Conservation (phyloP, 2,797 vertebrate species). For the Natrix natrix region DNA sequence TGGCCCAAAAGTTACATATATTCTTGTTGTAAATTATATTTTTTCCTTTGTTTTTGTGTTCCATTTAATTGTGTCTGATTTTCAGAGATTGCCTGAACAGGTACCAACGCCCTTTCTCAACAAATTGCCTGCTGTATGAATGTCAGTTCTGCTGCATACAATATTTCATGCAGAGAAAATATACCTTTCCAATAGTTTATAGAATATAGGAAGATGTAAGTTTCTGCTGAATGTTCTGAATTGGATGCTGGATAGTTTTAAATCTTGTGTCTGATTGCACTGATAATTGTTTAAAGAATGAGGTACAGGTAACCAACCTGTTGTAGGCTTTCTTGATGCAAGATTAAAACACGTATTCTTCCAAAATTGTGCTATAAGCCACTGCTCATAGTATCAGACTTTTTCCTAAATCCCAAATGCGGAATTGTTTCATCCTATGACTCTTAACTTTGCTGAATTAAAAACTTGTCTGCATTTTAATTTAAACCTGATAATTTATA, state of each 20-base stretch:
- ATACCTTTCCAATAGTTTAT: background rate
- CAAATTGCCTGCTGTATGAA: background rate
- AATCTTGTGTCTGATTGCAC: background rate
- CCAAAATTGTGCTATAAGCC: background rate
- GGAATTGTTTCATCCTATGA: background rate
- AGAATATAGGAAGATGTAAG: background rate
- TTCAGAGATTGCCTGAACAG: background rate
- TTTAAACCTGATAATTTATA: background rate
- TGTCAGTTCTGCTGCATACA: background rate
- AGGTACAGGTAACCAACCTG: background rate
- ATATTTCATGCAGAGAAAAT: background rate
- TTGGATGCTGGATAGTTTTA: background rate
- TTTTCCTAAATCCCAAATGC: background rate
- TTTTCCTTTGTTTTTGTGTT: background rate
- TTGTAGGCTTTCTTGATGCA: background rate
- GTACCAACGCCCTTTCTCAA: background rate
- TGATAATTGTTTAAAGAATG: background rate
- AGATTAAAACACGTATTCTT: background rate
- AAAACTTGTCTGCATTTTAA: background rate
- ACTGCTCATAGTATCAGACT: background rate
- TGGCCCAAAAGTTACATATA: background rate
- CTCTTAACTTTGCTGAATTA: background rate
- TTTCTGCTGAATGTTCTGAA: background rate
- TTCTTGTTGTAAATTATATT: background rate
- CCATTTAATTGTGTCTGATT: background rate